These are phyloP conservation scores for Drosophila diplacantha DNA, from an alignment of 2,888 invertebrate genomes.

Conservation along the genomic window DNA sequence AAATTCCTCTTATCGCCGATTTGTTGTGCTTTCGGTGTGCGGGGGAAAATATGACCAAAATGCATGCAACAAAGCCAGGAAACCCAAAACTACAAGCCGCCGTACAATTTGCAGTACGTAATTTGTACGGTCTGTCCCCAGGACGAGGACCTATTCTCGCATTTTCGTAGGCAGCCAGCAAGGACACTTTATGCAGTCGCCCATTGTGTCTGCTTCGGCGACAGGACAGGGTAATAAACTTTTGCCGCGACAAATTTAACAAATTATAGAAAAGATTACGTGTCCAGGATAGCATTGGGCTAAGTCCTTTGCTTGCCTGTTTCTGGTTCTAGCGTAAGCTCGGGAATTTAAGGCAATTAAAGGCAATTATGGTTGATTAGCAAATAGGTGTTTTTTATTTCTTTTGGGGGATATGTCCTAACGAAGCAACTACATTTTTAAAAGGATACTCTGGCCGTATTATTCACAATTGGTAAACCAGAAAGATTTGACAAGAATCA, in stretches of 20 bases:
- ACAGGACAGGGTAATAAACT: conserved; percentile 63
- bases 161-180: conserved; percentile 40
- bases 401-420: not conserved
- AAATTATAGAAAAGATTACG: conserved; percentile 72
- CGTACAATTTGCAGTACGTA: conserved; percentile 68
- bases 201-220: conserved; percentile 58
- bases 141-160: not conserved
- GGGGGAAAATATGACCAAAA: conserved; percentile 60
- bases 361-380: conserved; percentile 55
- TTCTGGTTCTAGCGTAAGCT: not conserved
- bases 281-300: conserved; percentile 34
- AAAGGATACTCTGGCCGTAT: not conserved
- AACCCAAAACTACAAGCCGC: conserved; percentile 41
- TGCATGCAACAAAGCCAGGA: conserved; percentile 54
- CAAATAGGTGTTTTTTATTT: not conserved
- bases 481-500: too few species aligned
- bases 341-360: conserved; percentile 61
- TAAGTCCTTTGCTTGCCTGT: not conserved
- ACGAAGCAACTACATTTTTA: not conserved
- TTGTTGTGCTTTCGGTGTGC: conserved; percentile 42
- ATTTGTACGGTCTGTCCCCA: conserved; percentile 48
- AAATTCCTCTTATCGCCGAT: conserved; percentile 64
- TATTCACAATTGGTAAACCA: not conserved
- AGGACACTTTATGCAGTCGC: conserved; percentile 64
- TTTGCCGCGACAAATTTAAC: conserved; percentile 70